Conservation (phyloP, 2,888 invertebrate genomes). For the Deilephila elpenor region DNA sequence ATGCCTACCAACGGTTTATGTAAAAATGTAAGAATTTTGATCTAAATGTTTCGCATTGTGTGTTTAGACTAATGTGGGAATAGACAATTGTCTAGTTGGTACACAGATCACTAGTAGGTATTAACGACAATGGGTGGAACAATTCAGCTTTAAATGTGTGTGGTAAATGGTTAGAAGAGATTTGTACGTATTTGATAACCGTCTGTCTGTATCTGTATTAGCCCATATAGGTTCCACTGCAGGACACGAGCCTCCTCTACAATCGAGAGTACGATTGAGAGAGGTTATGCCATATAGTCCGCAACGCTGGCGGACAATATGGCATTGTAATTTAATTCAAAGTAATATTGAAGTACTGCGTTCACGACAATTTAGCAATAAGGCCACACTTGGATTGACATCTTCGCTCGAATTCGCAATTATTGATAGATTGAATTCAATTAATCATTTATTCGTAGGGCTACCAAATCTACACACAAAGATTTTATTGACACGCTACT, state of each 20-base stretch:
- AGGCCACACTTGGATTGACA: background rate
- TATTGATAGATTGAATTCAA: background rate
- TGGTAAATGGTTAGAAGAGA: background rate
- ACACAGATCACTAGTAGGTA: too few relatives aligned
- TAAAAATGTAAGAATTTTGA: background rate
- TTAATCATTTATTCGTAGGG: background rate
- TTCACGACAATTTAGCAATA: conserved; percentile 3
- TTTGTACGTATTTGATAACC: too few relatives aligned
- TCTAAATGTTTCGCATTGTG: background rate
- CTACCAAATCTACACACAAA: background rate
- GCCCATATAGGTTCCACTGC: too few relatives aligned
- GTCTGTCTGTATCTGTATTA: too few relatives aligned
- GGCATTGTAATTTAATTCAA: too few relatives aligned
- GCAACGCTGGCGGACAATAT: too few relatives aligned
- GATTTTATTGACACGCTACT: too few relatives aligned
- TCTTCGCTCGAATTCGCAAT: background rate
- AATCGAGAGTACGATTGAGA: too few relatives aligned
- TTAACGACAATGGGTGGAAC: background rate
- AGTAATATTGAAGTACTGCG: background rate
- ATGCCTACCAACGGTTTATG: background rate
- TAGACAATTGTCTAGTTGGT: background rate
- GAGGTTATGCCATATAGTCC: too few relatives aligned
- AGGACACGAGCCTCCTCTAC: too few relatives aligned
- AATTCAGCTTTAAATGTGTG: background rate
- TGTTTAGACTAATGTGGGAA: background rate